These are phyloP conservation scores for Aleadryas rufinucha DNA, from an alignment of 2,113 vertebrate species.

Conservation along the genomic window DNA sequence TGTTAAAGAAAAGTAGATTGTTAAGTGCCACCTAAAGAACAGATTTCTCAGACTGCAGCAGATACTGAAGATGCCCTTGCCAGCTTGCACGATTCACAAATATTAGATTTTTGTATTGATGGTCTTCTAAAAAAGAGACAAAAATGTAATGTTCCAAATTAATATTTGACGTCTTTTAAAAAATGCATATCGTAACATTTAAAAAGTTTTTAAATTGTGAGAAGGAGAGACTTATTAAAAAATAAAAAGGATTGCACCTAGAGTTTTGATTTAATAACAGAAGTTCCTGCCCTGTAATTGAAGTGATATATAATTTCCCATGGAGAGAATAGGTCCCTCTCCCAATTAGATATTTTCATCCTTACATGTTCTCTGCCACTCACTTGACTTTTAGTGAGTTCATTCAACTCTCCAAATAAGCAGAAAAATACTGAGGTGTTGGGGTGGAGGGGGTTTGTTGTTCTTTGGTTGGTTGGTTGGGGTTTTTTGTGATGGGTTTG, in stretches of 20 bases:
- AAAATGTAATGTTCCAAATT: not conserved
- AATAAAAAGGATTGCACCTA: not conserved
- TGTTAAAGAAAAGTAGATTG: not conserved
- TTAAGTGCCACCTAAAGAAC: not conserved
- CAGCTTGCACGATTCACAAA: not conserved
- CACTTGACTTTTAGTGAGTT: not conserved
- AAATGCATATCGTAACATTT: not conserved
- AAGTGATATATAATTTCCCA: not conserved
- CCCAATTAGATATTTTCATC: not conserved
- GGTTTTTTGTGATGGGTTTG: not conserved
- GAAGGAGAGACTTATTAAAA: not conserved
- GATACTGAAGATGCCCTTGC: not conserved
- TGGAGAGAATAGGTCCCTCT: not conserved
- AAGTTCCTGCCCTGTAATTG: not conserved
- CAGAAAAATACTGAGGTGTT: not conserved
- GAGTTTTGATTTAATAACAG: not conserved
- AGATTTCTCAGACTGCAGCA: not conserved
- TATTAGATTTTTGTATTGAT: not conserved
- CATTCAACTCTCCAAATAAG: not conserved
- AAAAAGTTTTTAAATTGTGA: not conserved
- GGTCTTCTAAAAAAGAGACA: not conserved
- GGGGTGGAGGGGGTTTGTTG: rapidly evolving
- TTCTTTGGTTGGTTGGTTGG: not conserved
- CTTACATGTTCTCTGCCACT: not conserved
- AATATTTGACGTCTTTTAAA: not conserved